These are phyloP conservation scores for Pandemis corylana DNA, from an alignment of 2,888 invertebrate species.

Conservation along the genomic window DNA sequence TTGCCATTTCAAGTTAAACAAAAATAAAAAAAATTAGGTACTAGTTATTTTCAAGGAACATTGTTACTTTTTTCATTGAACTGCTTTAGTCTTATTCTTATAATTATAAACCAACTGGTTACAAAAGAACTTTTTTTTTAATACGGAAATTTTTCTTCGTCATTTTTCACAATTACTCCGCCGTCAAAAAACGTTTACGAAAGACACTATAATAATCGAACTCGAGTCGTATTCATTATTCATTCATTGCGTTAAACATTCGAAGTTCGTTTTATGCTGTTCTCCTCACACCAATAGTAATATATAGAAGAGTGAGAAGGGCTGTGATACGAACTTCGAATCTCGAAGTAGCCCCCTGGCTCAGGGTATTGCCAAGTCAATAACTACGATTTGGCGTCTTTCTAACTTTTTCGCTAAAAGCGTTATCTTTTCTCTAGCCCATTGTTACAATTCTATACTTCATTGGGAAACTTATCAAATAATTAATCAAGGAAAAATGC, in stretches of 20 bases:
- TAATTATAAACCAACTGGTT: neutral
- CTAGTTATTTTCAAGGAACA: neutral
- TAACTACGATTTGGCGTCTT: constrained; percentile 51
- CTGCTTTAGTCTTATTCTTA: too few species aligned
- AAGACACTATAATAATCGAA: constrained; percentile 25
- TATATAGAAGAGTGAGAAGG: too few species aligned
- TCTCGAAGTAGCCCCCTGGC: constrained; percentile 42
- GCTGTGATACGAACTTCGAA: too few species aligned
- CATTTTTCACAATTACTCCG: neutral
- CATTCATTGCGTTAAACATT: constrained; percentile 45
- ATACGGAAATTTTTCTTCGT: neutral
- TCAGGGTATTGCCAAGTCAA: constrained; percentile 50
- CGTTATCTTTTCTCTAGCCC: constrained; percentile 29
- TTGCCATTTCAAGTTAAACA: too few species aligned
- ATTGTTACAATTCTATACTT: neutral
- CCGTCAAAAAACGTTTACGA: constrained; percentile 34
- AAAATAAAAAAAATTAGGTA: too few species aligned
- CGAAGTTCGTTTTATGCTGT: neutral
- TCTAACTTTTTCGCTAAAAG: constrained; percentile 51
- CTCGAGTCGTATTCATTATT: constrained; percentile 45
- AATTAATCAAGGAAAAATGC: too few species aligned
- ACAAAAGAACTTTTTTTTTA: neutral
- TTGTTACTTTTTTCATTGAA: neutral
- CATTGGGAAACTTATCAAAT: neutral
- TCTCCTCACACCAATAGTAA: too few species aligned